phyloP scores from a whole-genome alignment of 2,797 vertebrate species.

The Mionectes olivaceus region DNA sequence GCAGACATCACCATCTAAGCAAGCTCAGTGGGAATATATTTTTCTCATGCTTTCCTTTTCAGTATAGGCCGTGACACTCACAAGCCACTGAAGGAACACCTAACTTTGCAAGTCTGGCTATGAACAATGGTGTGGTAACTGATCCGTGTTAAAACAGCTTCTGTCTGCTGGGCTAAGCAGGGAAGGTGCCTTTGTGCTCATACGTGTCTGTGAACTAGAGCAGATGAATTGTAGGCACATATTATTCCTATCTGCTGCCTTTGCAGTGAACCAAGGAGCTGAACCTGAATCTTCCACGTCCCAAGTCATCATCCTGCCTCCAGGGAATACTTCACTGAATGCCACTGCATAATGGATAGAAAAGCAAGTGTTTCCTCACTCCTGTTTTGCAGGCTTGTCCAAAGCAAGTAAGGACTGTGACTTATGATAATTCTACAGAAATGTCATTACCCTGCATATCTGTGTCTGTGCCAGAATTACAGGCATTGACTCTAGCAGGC shows the following conservation, averaged over 20 bases:
- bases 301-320: neutral
- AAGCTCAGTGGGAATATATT: conserved; percentile 19
- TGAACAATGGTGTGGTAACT: neutral
- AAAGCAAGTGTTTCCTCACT: neutral
- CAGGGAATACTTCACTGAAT: neutral
- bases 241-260: conserved; percentile 8
- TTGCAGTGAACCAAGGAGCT: neutral
- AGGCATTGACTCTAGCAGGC: neutral
- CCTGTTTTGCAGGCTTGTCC: neutral
- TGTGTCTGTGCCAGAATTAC: neutral
- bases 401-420: neutral
- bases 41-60: neutral
- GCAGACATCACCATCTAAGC: neutral
- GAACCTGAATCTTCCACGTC: neutral
- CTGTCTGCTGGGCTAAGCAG: neutral
- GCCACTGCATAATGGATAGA: neutral
- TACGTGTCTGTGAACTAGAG: neutral
- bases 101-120: neutral
- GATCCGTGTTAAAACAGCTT: neutral
- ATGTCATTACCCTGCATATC: neutral
- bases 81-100: neutral
- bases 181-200: neutral
- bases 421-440: neutral
- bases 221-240: conserved; percentile 4
- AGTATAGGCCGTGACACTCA: neutral